A percentile compares a stretch with the other conserved stretches of the same genome.
Evolutionary conservation across 1,140 invertebrate genomes (phyloP).

Genomic region (Pogonomyrmex californicus): DNA sequence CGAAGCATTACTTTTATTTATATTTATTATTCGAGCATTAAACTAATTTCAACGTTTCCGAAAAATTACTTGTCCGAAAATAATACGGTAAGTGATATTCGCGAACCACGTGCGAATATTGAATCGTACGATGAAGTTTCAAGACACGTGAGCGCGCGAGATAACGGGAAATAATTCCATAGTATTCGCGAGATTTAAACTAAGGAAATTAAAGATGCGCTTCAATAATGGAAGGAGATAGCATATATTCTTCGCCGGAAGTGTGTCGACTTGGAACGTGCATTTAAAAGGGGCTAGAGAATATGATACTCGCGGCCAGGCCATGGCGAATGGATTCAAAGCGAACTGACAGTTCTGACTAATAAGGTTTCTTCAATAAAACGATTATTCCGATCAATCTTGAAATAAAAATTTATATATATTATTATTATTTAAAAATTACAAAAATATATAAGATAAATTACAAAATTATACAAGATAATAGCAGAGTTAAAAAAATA

Average conservation of each 20-base stretch:
- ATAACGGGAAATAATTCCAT: slow-evolving; percentile 43
- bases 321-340: neutral
- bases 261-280: slow-evolving; percentile 71
- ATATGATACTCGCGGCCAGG: slow-evolving; percentile 24
- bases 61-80: slow-evolving; percentile 14
- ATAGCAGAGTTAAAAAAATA: neutral
- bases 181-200: neutral
- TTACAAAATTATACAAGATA: neutral
- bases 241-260: slow-evolving; percentile 64
- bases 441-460: neutral
- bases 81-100: neutral
- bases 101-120: neutral
- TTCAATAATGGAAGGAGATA: slow-evolving; percentile 59
- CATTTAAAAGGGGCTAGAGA: slow-evolving; percentile 64
- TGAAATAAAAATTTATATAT: slow-evolving; percentile 3
- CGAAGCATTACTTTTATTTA: neutral
- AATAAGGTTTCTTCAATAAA: slow-evolving; percentile 8
- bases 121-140: slow-evolving; percentile 35
- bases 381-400: neutral
- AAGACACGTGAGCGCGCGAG: slow-evolving; percentile 17
- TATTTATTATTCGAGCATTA: neutral
- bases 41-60: slow-evolving; percentile 4
- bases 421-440: neutral
- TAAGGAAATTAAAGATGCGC: slow-evolving; percentile 62
- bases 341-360: slow-evolving; percentile 10